These are phyloP conservation scores for Erebia ligea DNA, from an alignment of 2,888 invertebrate species.

Conservation along the genomic window DNA sequence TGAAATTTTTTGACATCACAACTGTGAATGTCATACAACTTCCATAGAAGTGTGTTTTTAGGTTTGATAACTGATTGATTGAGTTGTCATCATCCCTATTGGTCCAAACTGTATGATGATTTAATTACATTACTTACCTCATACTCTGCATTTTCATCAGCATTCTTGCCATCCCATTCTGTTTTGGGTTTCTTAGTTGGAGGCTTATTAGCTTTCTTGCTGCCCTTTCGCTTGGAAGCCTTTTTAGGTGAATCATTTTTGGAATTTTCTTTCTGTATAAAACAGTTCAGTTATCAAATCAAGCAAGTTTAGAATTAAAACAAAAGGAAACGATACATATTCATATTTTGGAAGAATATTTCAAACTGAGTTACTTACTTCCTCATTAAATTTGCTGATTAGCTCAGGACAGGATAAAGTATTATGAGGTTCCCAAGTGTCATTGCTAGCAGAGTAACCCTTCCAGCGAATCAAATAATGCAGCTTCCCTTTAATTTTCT, in stretches of 20 bases:
- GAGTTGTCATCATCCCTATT: too few species aligned
- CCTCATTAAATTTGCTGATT: conserved; percentile 79
- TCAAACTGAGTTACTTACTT: conserved; percentile 51
- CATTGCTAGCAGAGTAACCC: conserved; percentile 86
- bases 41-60: too few species aligned
- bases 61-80: too few species aligned
- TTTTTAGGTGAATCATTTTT: conserved; percentile 56
- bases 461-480: conserved; percentile 91
- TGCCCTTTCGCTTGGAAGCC: conserved; percentile 61
- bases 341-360: conserved; percentile 27
- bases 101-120: too few species aligned
- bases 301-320: not conserved
- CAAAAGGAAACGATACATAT: too few species aligned
- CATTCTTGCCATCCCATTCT: conserved; percentile 69
- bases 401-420: conserved; percentile 88
- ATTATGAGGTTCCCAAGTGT: conserved; percentile 90
- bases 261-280: conserved; percentile 65
- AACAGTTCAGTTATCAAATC: not conserved
- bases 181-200: conserved; percentile 63
- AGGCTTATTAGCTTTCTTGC: conserved; percentile 53
- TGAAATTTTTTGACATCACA: too few species aligned
- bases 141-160: conserved; percentile 85
- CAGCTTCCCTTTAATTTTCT: conserved; percentile 85
- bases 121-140: conserved; percentile 64
- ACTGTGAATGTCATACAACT: too few species aligned